Conservation (phyloP, 1,140 invertebrate species). For the Theocolax elegans region DNA sequence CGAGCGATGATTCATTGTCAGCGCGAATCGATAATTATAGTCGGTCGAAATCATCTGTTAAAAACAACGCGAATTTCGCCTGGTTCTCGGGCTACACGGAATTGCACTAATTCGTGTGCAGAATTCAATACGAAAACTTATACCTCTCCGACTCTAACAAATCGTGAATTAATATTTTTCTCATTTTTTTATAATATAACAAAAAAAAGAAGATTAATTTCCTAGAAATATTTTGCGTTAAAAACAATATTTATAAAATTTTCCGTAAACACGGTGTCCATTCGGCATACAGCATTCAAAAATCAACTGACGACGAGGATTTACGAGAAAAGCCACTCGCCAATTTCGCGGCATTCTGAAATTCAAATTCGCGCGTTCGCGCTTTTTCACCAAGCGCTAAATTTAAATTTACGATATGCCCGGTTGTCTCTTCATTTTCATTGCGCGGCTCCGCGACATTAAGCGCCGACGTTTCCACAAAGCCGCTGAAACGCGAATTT, state of each 20-base stretch:
- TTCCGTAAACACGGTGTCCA: no score
- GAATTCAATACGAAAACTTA: neutral
- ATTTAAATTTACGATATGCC: constrained; percentile 24
- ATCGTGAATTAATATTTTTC: no score
- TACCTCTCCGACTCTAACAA: no score
- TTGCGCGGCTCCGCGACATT: constrained; percentile 29
- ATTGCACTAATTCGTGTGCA: neutral
- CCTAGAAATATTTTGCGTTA: no score
- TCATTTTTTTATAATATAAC: no score
- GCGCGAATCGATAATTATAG: constrained; percentile 25
- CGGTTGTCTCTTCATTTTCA: constrained; percentile 35
- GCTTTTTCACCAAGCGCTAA: neutral
- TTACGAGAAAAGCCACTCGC: constrained; percentile 15
- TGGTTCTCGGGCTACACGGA: neutral
- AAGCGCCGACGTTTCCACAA: constrained; percentile 41
- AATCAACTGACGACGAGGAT: neutral
- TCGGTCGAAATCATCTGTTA: neutral
- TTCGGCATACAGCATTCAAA: no score
- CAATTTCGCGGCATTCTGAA: constrained; percentile 48
- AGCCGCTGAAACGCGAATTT: constrained; percentile 34
- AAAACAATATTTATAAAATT: no score
- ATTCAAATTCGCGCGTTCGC: constrained; percentile 46
- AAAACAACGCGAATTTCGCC: neutral
- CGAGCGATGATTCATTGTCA: constrained; percentile 28
- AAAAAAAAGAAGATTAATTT: no score